Evolutionary conservation across 1,140 invertebrate species (phyloP), one percentile per base, ranked within the genome.

Genomic region (Coenobita brevimanus): DNA sequence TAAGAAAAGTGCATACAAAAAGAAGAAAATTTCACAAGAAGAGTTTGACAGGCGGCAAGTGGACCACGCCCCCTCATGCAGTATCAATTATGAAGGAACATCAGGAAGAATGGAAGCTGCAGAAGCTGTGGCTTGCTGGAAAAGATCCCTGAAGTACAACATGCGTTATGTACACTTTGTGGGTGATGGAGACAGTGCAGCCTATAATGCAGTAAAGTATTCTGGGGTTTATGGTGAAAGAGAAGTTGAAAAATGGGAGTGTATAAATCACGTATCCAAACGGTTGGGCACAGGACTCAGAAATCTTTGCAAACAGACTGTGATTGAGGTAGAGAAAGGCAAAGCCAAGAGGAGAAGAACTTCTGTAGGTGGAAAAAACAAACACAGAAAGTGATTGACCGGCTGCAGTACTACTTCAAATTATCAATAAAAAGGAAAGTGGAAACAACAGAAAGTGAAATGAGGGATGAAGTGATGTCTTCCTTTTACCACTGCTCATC

Each of bases 401-500:
- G n/a, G 24, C 33, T 69, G 10, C 64, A 69, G 64, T 27, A 69
- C n/a, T 69, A 69, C 24, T 69, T 69, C 24, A 27, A 24, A 13
- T 17, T 27, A 13, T 27, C 13, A 17, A 24, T 69, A 24, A 15
- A 27, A 69, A 10, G 33, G 24, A 15, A 24, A 69, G 64, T 69
- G 33, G 24, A 33, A 27, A 69, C n/a, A 33, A 21, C n/a, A 17
- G 13, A 13, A 24, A 38, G 24, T 17, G 71, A 75, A 75, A 41
- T 75, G 38, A 75, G 38, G 24, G 36, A 75, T 75, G 27, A 41
- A 13, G 24, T 75, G 13, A 8, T 75, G 13, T 75, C 50, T n/a
- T 81, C 78, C 4, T 81, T 81, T 62, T 24, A 81, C n/a, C 50
- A 81, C 33, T 81, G 78, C 36, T 60, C 50, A 21, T 81, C 78